A percentile compares a stretch with the other conserved stretches of the same genome.
phyloP scores from a whole-genome alignment of 2,888 invertebrate species.

The Sisyra terminalis region DNA sequence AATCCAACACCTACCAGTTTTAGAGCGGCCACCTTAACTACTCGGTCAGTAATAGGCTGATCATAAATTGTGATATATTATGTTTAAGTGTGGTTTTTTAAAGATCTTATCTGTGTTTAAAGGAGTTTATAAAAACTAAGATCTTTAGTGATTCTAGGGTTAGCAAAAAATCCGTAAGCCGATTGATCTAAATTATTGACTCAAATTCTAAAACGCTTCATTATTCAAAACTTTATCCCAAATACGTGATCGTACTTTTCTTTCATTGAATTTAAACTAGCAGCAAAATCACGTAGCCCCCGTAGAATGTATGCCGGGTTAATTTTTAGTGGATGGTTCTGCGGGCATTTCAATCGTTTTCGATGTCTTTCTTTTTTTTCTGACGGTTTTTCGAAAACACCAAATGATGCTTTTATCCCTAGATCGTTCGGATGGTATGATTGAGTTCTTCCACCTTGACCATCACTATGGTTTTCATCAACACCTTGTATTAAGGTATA shows the following conservation, averaged over 20 bases:
- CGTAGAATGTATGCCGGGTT: conserved; percentile 48
- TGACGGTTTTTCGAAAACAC: neutral
- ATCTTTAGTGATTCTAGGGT: too few species aligned
- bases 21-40: neutral
- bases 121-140: too few species aligned
- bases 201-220: too few species aligned
- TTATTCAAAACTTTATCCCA: too few species aligned
- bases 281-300: conserved; percentile 45
- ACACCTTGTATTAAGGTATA: neutral
- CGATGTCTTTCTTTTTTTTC: neutral
- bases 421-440: neutral
- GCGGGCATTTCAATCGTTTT: conserved; percentile 13
- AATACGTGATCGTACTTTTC: too few species aligned
- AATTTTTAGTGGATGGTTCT: conserved; percentile 46
- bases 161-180: too few species aligned
- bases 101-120: too few species aligned
- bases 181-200: too few species aligned
- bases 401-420: neutral
- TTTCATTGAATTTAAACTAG: conserved; percentile 22
- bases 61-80: too few species aligned
- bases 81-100: too few species aligned
- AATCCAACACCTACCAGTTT: too few species aligned
- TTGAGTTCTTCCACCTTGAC: neutral
- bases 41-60: too few species aligned
- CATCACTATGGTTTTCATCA: neutral